Evolutionary conservation across 2,888 invertebrate species (phyloP).

Genomic region (Torymus auratus): DNA sequence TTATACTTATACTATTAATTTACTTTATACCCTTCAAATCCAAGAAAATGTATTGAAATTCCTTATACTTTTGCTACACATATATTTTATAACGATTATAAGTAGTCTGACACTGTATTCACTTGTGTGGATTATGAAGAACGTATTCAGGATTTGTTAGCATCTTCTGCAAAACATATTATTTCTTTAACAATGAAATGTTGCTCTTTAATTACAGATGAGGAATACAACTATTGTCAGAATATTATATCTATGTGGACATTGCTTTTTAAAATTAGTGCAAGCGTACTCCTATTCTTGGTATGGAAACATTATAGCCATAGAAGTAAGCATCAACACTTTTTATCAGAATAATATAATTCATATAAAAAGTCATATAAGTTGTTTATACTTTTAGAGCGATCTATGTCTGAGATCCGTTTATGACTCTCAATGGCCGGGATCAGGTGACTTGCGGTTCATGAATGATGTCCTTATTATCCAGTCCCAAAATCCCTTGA

Average conservation of each 20-base stretch:
- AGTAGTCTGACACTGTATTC: no score
- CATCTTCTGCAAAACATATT: no score
- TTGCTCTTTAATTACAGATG: constrained; percentile 17
- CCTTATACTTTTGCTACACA: no score
- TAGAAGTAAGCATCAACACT: no score
- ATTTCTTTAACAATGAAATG: no score
- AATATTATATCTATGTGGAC: not conserved
- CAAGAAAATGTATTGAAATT: no score
- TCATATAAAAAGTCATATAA: not conserved
- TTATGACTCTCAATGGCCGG: constrained; percentile 1
- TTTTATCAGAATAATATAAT: not conserved
- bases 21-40: no score
- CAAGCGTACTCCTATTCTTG: constrained; percentile 63
- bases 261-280: constrained; percentile 52
- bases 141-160: no score
- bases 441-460: not conserved
- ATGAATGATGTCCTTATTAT: constrained; percentile 3
- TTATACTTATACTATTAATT: no score
- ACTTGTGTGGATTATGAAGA: no score
- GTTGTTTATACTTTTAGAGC: constrained; percentile 2
- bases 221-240: not conserved
- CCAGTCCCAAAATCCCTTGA: not conserved
- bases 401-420: not conserved
- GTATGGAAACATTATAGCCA: constrained; percentile 35
- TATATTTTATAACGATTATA: no score